Percentiles rank a stretch among this genome's conserved stretches.
These are phyloP conservation scores for Australoheros scitulus DNA, from an alignment of 2,113 vertebrate species.

Conservation along the genomic window DNA sequence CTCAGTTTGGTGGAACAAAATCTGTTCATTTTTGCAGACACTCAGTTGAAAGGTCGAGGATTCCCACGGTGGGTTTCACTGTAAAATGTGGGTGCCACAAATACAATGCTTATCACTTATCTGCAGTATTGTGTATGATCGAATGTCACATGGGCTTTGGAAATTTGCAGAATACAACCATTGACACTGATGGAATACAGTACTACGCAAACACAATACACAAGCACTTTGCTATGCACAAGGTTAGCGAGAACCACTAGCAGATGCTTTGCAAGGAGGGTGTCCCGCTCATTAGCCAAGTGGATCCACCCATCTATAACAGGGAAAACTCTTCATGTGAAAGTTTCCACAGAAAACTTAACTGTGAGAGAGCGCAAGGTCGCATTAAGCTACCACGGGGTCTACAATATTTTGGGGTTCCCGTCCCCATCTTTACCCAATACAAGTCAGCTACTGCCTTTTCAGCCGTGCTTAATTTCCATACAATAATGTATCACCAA, in stretches of 20 bases:
- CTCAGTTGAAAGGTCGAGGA: constrained; percentile 53
- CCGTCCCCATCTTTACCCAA: not conserved
- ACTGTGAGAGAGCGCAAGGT: not conserved
- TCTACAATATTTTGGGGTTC: not conserved
- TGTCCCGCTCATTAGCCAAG: constrained; percentile 10
- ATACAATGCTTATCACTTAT: constrained; percentile 30
- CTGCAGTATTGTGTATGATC: not conserved
- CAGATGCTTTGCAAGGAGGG: constrained; percentile 48
- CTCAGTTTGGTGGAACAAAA: constrained; percentile 7
- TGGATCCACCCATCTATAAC: constrained; percentile 22
- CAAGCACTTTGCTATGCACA: constrained; percentile 11
- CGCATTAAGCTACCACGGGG: not conserved
- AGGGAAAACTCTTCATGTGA: constrained; percentile 42
- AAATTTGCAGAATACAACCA: constrained; percentile 34
- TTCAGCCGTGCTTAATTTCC: not conserved
- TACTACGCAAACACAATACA: constrained; percentile 19
- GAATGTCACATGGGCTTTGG: constrained; percentile 45
- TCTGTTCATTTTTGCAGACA: constrained; percentile 17
- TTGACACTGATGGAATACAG: constrained; percentile 51
- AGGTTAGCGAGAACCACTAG: constrained; percentile 36
- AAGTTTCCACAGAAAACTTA: constrained; percentile 34
- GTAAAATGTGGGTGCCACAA: constrained; percentile 22
- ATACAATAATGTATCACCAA: not conserved
- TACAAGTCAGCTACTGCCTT: not conserved
- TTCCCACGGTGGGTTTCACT: constrained; percentile 40